phyloP scores from a whole-genome alignment of 2,888 invertebrate species.

The Andrena haemorrhoa region DNA sequence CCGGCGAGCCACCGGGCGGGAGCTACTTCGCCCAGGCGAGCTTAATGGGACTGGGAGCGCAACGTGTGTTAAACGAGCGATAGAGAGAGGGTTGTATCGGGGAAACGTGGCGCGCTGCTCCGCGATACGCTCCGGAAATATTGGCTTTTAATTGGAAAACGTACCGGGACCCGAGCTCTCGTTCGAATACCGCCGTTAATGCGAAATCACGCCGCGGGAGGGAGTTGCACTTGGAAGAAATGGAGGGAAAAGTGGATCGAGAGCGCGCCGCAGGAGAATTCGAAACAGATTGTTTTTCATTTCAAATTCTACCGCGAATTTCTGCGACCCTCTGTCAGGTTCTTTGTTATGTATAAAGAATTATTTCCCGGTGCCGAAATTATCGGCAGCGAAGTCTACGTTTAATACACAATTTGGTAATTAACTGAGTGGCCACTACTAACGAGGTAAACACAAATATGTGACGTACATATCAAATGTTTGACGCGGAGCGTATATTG shows the following conservation, averaged over 20 bases:
- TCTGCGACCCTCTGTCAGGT: too few species aligned
- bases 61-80: constrained; percentile 39
- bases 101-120: neutral
- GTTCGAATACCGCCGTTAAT: constrained; percentile 19
- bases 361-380: too few species aligned
- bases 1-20: neutral
- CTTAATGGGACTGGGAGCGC: constrained; percentile 33
- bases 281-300: too few species aligned
- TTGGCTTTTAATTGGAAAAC: constrained; percentile 50
- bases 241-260: too few species aligned
- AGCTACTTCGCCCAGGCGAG: constrained; percentile 6
- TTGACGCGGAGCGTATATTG: neutral
- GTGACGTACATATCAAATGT: too few species aligned
- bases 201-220: constrained; percentile 5
- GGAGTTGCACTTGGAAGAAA: too few species aligned
- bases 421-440: too few species aligned
- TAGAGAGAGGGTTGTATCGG: neutral
- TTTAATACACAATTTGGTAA: too few species aligned
- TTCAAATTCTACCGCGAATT: too few species aligned
- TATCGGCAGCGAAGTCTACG: too few species aligned
- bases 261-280: neutral
- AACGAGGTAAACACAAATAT: too few species aligned
- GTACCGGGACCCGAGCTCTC: constrained; percentile 17
- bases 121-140: constrained; percentile 9
- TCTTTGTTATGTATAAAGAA: too few species aligned